Conservation (phyloP, 2,797 vertebrate species). For the Enteromius argenteus region DNA sequence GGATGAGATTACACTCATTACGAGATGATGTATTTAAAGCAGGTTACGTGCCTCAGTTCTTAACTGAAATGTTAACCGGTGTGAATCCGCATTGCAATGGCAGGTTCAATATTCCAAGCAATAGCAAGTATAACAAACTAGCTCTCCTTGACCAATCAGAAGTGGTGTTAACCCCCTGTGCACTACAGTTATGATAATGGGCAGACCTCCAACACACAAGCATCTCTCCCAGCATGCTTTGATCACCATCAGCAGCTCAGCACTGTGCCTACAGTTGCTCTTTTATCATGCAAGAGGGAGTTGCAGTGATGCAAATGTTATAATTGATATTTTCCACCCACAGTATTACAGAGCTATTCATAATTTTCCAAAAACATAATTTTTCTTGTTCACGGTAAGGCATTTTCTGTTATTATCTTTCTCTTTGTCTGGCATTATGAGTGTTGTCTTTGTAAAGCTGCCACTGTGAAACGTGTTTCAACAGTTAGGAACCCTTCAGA, state of each 20-base stretch:
- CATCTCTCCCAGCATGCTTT: conserved; percentile 7
- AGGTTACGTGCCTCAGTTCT: conserved; percentile 36
- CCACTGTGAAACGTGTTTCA: neutral
- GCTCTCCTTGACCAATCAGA: neutral
- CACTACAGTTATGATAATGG: neutral
- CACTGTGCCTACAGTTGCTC: neutral
- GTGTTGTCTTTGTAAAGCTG: neutral
- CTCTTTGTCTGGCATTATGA: neutral
- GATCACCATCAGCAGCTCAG: neutral
- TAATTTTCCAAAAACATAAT: neutral
- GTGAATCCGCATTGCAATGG: neutral
- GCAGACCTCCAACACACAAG: neutral
- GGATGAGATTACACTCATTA: conserved; percentile 36
- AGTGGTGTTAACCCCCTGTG: neutral
- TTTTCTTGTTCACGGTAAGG: neutral
- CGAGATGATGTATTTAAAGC: conserved; percentile 43
- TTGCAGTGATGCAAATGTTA: neutral
- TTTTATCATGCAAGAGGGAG: neutral
- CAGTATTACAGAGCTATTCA: neutral
- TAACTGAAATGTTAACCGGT: conserved; percentile 11
- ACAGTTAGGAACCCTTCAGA: neutral
- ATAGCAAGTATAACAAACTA: neutral
- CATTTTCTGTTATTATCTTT: neutral
- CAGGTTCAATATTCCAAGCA: neutral
- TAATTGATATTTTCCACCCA: conserved; percentile 11